Evolutionary conservation across 2,113 vertebrate species (phyloP).

Genomic region (Oncorhynchus keta): DNA sequence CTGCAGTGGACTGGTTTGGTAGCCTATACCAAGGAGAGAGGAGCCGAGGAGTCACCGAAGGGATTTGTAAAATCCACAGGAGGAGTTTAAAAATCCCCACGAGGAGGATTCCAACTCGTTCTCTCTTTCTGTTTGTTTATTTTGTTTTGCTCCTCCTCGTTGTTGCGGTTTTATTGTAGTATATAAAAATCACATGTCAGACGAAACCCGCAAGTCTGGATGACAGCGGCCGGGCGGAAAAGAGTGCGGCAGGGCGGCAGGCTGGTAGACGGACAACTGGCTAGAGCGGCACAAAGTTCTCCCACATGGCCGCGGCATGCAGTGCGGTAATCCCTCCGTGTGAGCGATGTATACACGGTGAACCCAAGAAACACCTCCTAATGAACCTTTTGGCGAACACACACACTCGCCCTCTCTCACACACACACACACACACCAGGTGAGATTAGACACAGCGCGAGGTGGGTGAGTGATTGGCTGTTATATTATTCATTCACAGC

Average conservation of each 20-base stretch:
- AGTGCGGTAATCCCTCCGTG: slow-evolving; percentile 51
- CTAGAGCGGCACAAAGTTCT: slow-evolving; percentile 68
- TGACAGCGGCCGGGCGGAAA: not conserved
- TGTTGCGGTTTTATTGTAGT: slow-evolving; percentile 14
- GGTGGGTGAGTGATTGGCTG: slow-evolving; percentile 14
- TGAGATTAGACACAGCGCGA: slow-evolving; percentile 52
- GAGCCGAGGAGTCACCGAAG: too few relatives aligned
- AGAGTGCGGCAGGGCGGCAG: slow-evolving; percentile 37
- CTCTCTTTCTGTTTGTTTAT: slow-evolving; percentile 27
- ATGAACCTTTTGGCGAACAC: not conserved
- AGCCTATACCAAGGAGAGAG: too few relatives aligned
- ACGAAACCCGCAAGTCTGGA: not conserved
- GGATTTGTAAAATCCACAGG: too few relatives aligned
- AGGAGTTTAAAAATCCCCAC: slow-evolving; percentile 43
- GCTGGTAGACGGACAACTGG: slow-evolving; percentile 39
- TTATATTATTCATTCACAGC: slow-evolving; percentile 66
- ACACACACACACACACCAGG: slow-evolving; percentile 54
- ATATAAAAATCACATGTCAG: slow-evolving; percentile 51
- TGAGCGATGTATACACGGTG: slow-evolving; percentile 6
- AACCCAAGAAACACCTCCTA: slow-evolving; percentile 32
- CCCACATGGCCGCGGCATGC: slow-evolving; percentile 72
- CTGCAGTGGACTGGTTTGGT: slow-evolving; percentile 55
- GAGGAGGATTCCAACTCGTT: slow-evolving; percentile 36
- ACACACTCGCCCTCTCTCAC: slow-evolving; percentile 2
- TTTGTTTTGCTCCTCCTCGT: slow-evolving; percentile 9